These are phyloP conservation scores for Pedicia rivosa DNA, from an alignment of 2,888 invertebrate genomes.

Conservation along the genomic window DNA sequence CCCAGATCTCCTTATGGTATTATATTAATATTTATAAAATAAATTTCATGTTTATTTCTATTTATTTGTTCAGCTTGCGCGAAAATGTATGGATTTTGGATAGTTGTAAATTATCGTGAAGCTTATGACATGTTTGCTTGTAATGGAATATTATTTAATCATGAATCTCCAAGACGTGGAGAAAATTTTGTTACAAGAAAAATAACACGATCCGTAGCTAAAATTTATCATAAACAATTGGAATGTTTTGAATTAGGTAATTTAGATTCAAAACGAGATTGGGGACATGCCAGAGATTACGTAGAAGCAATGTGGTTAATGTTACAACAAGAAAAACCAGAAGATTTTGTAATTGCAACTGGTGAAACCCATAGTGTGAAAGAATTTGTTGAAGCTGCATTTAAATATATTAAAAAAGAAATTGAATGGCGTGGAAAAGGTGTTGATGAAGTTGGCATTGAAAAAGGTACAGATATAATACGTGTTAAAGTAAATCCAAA, in stretches of 20 bases:
- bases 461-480: constrained; percentile 51
- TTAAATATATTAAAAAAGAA: constrained; percentile 60
- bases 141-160: constrained; percentile 93
- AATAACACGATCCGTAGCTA: constrained; percentile 93
- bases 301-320: constrained; percentile 99
- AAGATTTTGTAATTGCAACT: constrained; percentile 96
- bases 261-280: constrained; percentile 89
- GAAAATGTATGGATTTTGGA: constrained; percentile 93
- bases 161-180: constrained; percentile 87
- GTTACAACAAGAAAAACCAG: constrained; percentile 80
- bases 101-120: constrained; percentile 87
- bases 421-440: constrained; percentile 84
- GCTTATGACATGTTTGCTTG: constrained; percentile 92
- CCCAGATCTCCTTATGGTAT: constrained; percentile 94
- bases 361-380: constrained; percentile 89
- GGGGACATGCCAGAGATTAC: constrained; percentile 96
- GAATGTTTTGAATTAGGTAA: constrained; percentile 82
- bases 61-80: constrained; percentile 57
- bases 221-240: constrained; percentile 79
- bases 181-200: constrained; percentile 98
- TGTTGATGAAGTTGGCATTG: constrained; percentile 54
- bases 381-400: constrained; percentile 89
- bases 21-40: constrained; percentile 17
- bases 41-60: not conserved
- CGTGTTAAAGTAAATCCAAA: constrained; percentile 82